Evolutionary conservation across 2,888 invertebrate species (phyloP).

Genomic region (Halictus ligatus): DNA sequence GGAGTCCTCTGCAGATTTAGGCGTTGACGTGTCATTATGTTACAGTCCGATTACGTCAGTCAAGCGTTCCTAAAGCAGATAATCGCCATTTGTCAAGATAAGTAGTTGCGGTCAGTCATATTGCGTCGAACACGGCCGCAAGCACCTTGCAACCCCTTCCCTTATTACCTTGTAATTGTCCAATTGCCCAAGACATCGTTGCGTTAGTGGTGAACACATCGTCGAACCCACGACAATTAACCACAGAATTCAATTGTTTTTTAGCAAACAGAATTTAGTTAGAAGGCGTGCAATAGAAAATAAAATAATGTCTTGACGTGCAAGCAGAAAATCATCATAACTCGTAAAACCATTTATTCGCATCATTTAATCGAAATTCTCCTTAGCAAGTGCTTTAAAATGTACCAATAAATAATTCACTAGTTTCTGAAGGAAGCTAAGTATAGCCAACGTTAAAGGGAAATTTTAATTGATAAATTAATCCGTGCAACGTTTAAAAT

Average conservation of each 20-base stretch:
- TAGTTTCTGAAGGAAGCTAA: background rate
- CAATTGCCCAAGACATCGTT: background rate
- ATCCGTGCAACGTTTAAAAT: background rate
- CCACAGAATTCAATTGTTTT: background rate
- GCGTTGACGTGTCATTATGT: slow-evolving; percentile 69
- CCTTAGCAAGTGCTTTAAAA: background rate
- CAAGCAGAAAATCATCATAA: background rate
- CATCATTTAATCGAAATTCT: background rate
- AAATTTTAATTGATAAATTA: background rate
- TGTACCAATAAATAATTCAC: background rate
- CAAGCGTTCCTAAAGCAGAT: slow-evolving; percentile 50
- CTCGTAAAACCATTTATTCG: background rate
- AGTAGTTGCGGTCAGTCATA: slow-evolving; percentile 57
- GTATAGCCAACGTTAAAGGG: background rate
- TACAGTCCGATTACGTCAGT: slow-evolving; percentile 67
- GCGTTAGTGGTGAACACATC: background rate
- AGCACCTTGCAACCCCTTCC: slow-evolving; percentile 51
- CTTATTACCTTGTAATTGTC: slow-evolving; percentile 24
- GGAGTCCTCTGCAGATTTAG: slow-evolving; percentile 12
- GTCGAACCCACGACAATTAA: background rate
- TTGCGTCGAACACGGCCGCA: slow-evolving; percentile 29
- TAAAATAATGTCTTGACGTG: background rate
- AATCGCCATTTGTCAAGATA: slow-evolving; percentile 73
- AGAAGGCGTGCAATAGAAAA: background rate
- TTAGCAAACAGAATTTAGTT: background rate